Conservation (phyloP, 2,113 vertebrate species). For the Dendropsophus ebraccatus region DNA sequence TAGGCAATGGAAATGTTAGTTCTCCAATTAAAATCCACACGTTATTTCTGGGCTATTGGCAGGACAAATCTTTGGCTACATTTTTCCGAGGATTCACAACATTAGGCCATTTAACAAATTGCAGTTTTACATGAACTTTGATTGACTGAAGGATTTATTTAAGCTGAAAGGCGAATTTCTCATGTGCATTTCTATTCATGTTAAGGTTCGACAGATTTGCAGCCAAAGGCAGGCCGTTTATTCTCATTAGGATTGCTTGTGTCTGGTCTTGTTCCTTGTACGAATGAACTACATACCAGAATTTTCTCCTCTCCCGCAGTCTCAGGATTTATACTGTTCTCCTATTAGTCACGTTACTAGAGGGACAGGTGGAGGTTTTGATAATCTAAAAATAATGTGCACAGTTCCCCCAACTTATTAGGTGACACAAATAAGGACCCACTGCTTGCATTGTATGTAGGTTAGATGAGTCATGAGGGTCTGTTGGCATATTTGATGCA, state of each 20-base stretch:
- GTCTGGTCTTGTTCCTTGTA: background rate
- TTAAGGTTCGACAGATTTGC: background rate
- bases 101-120: slow-evolving; percentile 36
- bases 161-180: slow-evolving; percentile 16
- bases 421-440: background rate
- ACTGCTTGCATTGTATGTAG: background rate
- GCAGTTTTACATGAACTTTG: slow-evolving; percentile 16
- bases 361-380: slow-evolving; percentile 16
- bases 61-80: slow-evolving; percentile 33
- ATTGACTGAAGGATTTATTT: slow-evolving; percentile 36
- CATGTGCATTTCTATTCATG: slow-evolving; percentile 39
- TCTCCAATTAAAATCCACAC: background rate
- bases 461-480: background rate
- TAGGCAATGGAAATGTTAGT: background rate
- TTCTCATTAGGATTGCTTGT: background rate
- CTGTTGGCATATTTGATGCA: slow-evolving; percentile 7
- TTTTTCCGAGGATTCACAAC: background rate
- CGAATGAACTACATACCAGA: background rate
- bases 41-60: slow-evolving; percentile 16
- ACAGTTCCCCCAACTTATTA: background rate
- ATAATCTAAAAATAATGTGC: slow-evolving; percentile 5
- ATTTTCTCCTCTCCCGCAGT: background rate
- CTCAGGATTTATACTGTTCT: background rate
- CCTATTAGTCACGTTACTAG: background rate
- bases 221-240: background rate